A percentile compares a stretch with the other conserved stretches of the same genome.
Evolutionary conservation across 1,140 invertebrate genomes (phyloP).

Genomic region (Anadara kagoshimensis): DNA sequence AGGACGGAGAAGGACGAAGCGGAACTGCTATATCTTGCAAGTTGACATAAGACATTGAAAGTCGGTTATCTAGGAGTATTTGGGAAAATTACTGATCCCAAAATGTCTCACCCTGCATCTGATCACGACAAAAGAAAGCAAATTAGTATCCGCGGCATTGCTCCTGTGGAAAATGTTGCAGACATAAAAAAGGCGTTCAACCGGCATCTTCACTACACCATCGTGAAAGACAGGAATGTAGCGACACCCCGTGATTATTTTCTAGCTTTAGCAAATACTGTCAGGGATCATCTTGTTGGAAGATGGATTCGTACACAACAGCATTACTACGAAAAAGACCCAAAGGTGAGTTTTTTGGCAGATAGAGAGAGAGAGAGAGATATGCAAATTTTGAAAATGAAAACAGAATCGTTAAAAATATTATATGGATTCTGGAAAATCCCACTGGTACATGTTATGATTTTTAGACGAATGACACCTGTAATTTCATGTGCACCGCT

Average conservation of each 20-base stretch:
- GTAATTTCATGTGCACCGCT: no score
- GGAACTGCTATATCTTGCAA: slow-evolving; percentile 3
- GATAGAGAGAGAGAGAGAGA: not conserved
- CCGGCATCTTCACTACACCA: slow-evolving; percentile 97
- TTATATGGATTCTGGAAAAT: no score
- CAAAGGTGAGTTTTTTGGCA: slow-evolving; percentile 84
- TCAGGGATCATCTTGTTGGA: slow-evolving; percentile 97
- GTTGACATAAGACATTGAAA: not conserved
- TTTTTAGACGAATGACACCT: no score
- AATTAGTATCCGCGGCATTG: slow-evolving; percentile 98
- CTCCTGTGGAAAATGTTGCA: slow-evolving; percentile 94
- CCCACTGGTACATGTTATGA: no score
- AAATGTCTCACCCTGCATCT: slow-evolving; percentile 16
- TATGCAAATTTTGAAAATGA: not conserved
- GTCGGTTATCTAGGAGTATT: not conserved
- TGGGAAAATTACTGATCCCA: not conserved
- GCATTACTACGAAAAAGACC: slow-evolving; percentile 99
- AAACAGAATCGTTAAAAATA: not conserved
- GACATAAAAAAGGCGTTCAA: slow-evolving; percentile 99
- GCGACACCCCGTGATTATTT: slow-evolving; percentile 97
- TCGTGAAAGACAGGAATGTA: slow-evolving; percentile 99
- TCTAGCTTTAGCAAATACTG: slow-evolving; percentile 96
- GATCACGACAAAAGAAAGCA: slow-evolving; percentile 97
- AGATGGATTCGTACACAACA: slow-evolving; percentile 99
- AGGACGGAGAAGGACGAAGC: not conserved